Evolutionary conservation across 2,888 invertebrate species (phyloP).

Genomic region (Cyclophora punctaria): DNA sequence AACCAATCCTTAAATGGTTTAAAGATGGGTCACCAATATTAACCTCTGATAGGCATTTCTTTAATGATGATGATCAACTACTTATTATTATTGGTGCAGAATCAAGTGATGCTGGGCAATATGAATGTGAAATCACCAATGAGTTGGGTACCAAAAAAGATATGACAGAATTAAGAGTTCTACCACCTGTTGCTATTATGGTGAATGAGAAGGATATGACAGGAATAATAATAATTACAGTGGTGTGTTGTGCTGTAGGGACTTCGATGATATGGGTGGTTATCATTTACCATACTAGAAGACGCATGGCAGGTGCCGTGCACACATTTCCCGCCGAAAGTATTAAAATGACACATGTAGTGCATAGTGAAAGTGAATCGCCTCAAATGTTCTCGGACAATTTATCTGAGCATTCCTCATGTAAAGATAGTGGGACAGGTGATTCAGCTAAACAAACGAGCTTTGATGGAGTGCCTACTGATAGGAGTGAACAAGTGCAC

Average conservation of each 20-base stretch:
- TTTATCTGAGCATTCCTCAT: conserved; percentile 83
- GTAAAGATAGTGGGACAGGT: conserved; percentile 87
- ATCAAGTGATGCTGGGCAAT: conserved; percentile 86
- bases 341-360: conserved; percentile 68
- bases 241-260: conserved; percentile 92
- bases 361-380: conserved; percentile 69
- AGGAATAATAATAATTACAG: conserved; percentile 91
- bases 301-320: conserved; percentile 74
- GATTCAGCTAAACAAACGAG: conserved; percentile 85
- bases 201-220: conserved; percentile 84
- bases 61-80: conserved; percentile 90
- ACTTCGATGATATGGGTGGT: conserved; percentile 94
- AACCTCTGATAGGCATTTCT: conserved; percentile 87
- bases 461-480: conserved; percentile 73
- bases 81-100: conserved; percentile 89
- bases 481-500: conserved; percentile 64
- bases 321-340: conserved; percentile 61
- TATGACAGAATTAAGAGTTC: conserved; percentile 80
- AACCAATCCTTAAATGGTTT: conserved; percentile 87
- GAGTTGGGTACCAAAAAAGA: conserved; percentile 85
- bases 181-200: conserved; percentile 74
- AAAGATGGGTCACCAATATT: conserved; percentile 86
- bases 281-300: conserved; percentile 89
- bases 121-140: conserved; percentile 94
- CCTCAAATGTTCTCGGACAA: conserved; percentile 77